Percentiles rank a stretch among this genome's conserved stretches.
Evolutionary conservation across 2,113 vertebrate species (phyloP).

Genomic region (Sorex araneus): DNA sequence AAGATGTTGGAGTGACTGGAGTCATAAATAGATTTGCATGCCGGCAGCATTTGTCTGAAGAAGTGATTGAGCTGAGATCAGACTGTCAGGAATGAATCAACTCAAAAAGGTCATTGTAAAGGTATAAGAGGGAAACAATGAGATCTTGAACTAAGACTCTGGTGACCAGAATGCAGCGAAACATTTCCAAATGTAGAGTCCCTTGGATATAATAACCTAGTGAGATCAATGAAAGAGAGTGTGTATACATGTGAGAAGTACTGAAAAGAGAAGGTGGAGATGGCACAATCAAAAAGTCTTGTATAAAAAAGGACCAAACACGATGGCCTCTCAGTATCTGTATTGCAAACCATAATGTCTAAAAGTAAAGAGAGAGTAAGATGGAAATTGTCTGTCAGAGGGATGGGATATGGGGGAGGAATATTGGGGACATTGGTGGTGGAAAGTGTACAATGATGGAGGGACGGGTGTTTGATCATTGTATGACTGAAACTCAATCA

Average conservation of each 20-base stretch:
- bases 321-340: no score
- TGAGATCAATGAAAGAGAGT: conserved; percentile 12
- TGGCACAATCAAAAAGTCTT: not conserved
- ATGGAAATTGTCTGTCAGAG: no score
- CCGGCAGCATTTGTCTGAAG: conserved; percentile 20
- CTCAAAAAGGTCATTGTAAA: not conserved
- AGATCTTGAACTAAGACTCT: conserved; percentile 44
- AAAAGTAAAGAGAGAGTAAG: no score
- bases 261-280: not conserved
- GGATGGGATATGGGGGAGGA: no score
- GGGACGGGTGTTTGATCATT: no score
- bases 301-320: no score
- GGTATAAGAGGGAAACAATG: conserved; percentile 27
- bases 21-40: not conserved
- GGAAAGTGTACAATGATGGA: no score
- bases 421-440: no score
- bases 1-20: not conserved
- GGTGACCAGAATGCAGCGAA: not conserved
- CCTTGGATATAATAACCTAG: not conserved
- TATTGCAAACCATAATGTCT: no score
- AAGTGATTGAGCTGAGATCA: not conserved
- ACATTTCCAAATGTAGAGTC: not conserved
- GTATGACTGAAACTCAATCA: no score
- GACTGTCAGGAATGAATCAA: conserved; percentile 10
- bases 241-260: not conserved